phyloP scores from a whole-genome alignment of 2,113 vertebrate genomes.

The Gyps fulvus region DNA sequence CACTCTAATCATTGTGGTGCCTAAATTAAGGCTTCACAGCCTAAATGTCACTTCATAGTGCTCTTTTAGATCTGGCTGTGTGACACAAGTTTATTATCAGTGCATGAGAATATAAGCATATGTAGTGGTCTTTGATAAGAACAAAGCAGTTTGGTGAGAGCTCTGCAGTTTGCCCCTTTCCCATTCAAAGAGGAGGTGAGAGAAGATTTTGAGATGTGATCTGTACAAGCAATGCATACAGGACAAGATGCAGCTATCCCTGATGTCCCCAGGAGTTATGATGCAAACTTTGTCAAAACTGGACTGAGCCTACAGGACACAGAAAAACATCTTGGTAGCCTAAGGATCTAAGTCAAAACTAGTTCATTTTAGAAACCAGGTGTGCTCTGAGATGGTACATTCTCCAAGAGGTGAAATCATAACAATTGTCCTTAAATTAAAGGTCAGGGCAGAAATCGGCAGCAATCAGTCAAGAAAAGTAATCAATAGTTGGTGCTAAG shows the following conservation, averaged over 20 bases:
- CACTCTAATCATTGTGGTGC: slow-evolving; percentile 69
- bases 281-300: neutral
- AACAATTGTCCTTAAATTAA: neutral
- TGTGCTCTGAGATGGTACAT: neutral
- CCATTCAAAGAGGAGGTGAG: neutral
- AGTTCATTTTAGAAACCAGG: neutral
- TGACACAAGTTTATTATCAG: slow-evolving; percentile 54
- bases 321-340: neutral
- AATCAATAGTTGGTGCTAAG: neutral
- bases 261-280: neutral
- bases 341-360: neutral
- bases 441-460: neutral
- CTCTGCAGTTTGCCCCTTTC: neutral
- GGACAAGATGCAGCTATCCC: neutral
- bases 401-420: neutral
- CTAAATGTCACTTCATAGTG: slow-evolving; percentile 69
- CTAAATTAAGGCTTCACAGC: slow-evolving; percentile 73
- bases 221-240: neutral
- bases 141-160: neutral
- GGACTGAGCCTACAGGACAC: neutral
- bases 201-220: neutral
- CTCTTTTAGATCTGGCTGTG: slow-evolving; percentile 54
- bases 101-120: neutral
- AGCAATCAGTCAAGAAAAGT: neutral
- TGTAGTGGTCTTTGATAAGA: neutral